phyloP scores from a whole-genome alignment of 2,797 vertebrate species.

The Halcyon leucocephala region DNA sequence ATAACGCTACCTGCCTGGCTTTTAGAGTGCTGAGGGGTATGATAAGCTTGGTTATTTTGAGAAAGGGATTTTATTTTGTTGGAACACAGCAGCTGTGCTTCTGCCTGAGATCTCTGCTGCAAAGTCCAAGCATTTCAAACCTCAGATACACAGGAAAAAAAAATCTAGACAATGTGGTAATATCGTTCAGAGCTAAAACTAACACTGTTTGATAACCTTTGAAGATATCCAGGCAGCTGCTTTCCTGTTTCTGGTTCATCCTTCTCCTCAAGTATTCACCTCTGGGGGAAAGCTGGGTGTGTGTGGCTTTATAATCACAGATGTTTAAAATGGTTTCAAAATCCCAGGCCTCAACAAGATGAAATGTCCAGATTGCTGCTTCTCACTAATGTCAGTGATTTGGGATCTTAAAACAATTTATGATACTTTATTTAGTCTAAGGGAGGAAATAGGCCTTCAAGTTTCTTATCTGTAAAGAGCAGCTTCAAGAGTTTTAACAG shows the following conservation, averaged over 20 bases:
- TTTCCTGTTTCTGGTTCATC: not conserved
- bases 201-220: not conserved
- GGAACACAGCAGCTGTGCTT: not conserved
- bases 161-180: not conserved
- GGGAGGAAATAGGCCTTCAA: not conserved
- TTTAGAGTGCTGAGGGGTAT: not conserved
- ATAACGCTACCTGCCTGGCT: not conserved
- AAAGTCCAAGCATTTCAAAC: not conserved
- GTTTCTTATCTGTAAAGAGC: not conserved
- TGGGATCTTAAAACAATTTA: not conserved
- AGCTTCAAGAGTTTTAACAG: not conserved
- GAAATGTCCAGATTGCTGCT: not conserved
- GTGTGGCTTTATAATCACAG: not conserved
- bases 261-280: fast-evolving
- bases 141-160: not conserved
- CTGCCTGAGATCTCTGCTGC: not conserved
- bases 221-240: not conserved
- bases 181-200: not conserved
- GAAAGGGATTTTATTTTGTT: not conserved
- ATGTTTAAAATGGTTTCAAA: not conserved
- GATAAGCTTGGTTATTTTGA: not conserved
- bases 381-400: not conserved
- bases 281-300: not conserved
- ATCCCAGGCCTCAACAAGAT: fast-evolving
- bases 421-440: not conserved